Percentiles rank a stretch among this genome's conserved stretches.
phyloP scores from a whole-genome alignment of 1,140 invertebrate genomes.

The Acromyrmex charruanus region DNA sequence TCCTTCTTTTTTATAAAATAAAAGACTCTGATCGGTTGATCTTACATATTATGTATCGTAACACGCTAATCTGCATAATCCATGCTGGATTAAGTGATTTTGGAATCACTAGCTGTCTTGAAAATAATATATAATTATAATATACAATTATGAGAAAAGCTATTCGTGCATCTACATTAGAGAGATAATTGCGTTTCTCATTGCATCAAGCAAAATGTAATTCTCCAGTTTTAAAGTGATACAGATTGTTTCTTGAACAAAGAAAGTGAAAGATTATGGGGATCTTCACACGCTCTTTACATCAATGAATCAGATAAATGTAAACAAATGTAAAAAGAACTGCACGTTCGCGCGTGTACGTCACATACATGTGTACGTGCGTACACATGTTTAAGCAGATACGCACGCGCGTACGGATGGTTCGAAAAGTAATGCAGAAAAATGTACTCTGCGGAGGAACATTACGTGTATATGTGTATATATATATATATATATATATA shows the following conservation, averaged over 20 bases:
- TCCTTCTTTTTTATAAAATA: too few species aligned
- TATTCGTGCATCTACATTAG: neutral
- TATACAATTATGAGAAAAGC: neutral
- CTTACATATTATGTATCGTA: neutral
- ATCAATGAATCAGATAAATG: conserved; percentile 20
- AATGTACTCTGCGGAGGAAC: neutral
- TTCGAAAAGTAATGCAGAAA: conserved; percentile 1
- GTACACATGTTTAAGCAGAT: conserved; percentile 9
- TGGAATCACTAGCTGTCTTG: neutral
- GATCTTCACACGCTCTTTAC: conserved; percentile 49
- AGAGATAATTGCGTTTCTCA: neutral
- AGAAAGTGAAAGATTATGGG: neutral
- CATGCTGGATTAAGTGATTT: neutral
- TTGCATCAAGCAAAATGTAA: neutral
- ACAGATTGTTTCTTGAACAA: neutral
- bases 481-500: too few species aligned
- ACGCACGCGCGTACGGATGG: neutral
- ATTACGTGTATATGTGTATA: too few species aligned
- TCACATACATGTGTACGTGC: neutral
- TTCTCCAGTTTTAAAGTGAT: neutral
- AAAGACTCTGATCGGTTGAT: too few species aligned
- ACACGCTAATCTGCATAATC: neutral
- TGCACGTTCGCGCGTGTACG: neutral
- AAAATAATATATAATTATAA: neutral
- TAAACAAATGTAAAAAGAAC: conserved; percentile 33